Conservation (phyloP, 2,888 invertebrate species). For the Augiades crinisus region DNA sequence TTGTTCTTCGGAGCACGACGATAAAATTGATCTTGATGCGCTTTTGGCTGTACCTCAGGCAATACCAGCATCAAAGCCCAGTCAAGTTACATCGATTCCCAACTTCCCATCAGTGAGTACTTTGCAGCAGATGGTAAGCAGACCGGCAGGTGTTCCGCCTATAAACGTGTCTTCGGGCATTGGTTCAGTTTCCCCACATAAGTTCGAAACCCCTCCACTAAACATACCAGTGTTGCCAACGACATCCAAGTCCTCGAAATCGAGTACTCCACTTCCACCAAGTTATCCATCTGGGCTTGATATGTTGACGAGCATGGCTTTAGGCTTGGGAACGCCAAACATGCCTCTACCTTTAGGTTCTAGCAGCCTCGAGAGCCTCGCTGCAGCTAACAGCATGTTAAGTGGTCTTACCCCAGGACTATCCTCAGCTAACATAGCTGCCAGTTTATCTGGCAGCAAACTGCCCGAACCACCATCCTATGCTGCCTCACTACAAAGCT, state of each 20-base stretch:
- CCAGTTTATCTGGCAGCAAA: constrained; percentile 66
- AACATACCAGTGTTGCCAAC: constrained; percentile 82
- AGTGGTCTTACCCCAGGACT: constrained; percentile 66
- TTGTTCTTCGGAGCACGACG: constrained; percentile 84
- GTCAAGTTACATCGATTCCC: constrained; percentile 59
- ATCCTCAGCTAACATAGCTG: constrained; percentile 60
- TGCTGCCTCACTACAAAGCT: constrained; percentile 67
- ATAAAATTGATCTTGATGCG: constrained; percentile 83
- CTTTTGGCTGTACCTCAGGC: constrained; percentile 82
- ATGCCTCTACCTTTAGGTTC: constrained; percentile 67
- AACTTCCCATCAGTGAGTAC: constrained; percentile 76
- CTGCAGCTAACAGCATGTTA: constrained; percentile 76
- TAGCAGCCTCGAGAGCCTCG: constrained; percentile 69
- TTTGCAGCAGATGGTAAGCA: constrained; percentile 75
- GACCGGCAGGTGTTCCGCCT: constrained; percentile 74
- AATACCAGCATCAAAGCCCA: constrained; percentile 69
- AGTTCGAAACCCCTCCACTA: constrained; percentile 78
- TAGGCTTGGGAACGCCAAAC: constrained; percentile 67
- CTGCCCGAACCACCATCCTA: constrained; percentile 73
- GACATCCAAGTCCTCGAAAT: constrained; percentile 81
- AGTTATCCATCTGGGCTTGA: constrained; percentile 73
- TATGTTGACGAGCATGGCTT: constrained; percentile 77
- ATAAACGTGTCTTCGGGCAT: constrained; percentile 72
- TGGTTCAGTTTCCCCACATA: constrained; percentile 76
- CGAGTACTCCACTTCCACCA: constrained; percentile 75